These are phyloP conservation scores for Monopis laevigella DNA, from an alignment of 2,888 invertebrate species.

Conservation along the genomic window DNA sequence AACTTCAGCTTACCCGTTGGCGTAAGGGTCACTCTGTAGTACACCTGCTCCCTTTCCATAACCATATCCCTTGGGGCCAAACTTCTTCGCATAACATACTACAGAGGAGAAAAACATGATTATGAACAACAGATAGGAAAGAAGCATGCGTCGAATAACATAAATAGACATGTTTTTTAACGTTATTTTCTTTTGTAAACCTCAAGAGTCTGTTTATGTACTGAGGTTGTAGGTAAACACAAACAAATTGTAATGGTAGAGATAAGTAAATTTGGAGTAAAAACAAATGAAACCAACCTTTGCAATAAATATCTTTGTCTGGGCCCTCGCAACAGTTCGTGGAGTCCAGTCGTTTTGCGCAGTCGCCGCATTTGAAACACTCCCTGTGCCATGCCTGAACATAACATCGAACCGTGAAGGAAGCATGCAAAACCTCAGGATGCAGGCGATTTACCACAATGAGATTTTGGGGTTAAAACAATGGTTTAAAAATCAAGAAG, in stretches of 20 bases:
- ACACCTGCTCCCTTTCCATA: constrained; percentile 97
- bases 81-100: constrained; percentile 97
- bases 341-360: constrained; percentile 89
- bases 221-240: not conserved
- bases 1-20: constrained; percentile 75
- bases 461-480: not conserved
- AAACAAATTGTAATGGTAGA: not conserved
- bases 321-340: constrained; percentile 93
- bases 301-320: constrained; percentile 96
- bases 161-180: no score
- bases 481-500: constrained; percentile 20
- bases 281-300: constrained; percentile 72
- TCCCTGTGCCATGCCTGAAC: constrained; percentile 90
- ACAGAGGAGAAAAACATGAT: constrained; percentile 39
- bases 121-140: constrained; percentile 18
- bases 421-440: constrained; percentile 34
- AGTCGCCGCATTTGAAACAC: constrained; percentile 92
- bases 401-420: constrained; percentile 53
- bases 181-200: no score
- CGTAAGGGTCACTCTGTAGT: constrained; percentile 87
- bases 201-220: not conserved
- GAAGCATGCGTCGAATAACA: constrained; percentile 10
- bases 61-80: constrained; percentile 97
- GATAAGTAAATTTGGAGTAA: not conserved
- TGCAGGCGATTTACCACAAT: constrained; percentile 9